Evolutionary conservation across 30 jellyfish, hydroid and myxozoan species (phyloP).

Genomic region (Aurelia sp.): DNA sequence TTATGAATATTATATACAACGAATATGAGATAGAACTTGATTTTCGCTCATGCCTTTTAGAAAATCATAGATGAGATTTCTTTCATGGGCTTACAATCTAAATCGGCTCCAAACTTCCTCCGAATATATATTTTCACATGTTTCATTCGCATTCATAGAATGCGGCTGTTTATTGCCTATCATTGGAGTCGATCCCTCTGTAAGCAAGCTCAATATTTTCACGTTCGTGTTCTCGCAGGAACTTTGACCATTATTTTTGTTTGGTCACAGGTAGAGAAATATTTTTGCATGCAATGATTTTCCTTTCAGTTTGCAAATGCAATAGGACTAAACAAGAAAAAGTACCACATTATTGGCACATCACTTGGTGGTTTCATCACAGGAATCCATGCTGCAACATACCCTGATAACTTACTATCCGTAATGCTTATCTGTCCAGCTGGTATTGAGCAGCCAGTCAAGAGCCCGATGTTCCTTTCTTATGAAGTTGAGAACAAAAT

Average conservation of each 20-base stretch:
- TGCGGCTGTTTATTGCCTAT: no score
- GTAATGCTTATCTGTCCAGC: slow-evolving; percentile 71
- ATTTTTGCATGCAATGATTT: background rate
- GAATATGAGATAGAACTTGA: no score
- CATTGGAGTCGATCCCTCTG: no score
- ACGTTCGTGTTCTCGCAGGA: background rate
- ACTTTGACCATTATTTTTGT: background rate
- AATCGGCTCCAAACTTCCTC: no score
- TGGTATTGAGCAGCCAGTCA: slow-evolving; percentile 62
- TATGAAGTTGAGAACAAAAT: slow-evolving; percentile 43
- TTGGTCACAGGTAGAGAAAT: background rate
- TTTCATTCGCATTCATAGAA: no score
- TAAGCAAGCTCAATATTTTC: no score
- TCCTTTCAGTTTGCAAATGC: slow-evolving; percentile 76
- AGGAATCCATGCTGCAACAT: slow-evolving; percentile 77
- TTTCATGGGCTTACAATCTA: no score
- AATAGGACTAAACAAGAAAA: slow-evolving; percentile 55
- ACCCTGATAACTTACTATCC: slow-evolving; percentile 45
- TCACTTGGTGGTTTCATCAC: slow-evolving; percentile 82
- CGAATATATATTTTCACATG: background rate
- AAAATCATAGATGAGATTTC: no score
- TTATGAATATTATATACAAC: no score
- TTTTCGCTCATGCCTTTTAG: no score
- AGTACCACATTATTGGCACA: slow-evolving; percentile 74
- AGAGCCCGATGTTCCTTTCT: slow-evolving; percentile 31